Evolutionary conservation across 2,113 vertebrate species (phyloP).

Genomic region (Amphilophus citrinellus): DNA sequence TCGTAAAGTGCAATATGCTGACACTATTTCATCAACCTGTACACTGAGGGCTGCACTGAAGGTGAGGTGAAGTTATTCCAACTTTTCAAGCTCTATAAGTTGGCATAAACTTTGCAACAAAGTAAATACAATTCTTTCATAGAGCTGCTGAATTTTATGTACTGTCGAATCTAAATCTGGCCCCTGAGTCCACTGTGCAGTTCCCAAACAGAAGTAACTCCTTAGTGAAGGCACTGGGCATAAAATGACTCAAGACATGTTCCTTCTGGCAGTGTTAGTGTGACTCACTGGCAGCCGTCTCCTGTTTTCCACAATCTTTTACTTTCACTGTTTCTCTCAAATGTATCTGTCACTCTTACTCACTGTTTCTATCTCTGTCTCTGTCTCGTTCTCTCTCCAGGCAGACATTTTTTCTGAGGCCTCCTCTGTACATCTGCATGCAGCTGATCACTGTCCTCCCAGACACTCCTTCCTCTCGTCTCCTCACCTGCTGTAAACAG

Average conservation of each 20-base stretch:
- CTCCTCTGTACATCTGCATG: slow-evolving; percentile 75
- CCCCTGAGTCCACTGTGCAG: slow-evolving; percentile 6
- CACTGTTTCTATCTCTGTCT: slow-evolving; percentile 18
- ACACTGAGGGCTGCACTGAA: not conserved
- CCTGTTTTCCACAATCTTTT: slow-evolving; percentile 20
- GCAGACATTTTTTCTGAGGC: slow-evolving; percentile 50
- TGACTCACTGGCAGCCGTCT: slow-evolving; percentile 52
- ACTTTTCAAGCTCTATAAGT: not conserved
- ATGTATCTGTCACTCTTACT: slow-evolving; percentile 36
- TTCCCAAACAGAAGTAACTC: slow-evolving; percentile 32
- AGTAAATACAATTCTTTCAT: slow-evolving; percentile 17
- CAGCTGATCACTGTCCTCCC: slow-evolving; percentile 54
- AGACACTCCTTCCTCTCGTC: slow-evolving; percentile 26
- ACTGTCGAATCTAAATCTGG: slow-evolving; percentile 33
- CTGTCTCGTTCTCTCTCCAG: slow-evolving; percentile 56
- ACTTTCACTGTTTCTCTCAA: slow-evolving; percentile 16
- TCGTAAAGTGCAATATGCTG: fast-evolving
- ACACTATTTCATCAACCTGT: not conserved
- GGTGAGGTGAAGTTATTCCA: not conserved
- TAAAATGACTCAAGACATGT: slow-evolving; percentile 33
- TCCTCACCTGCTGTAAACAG: slow-evolving; percentile 51
- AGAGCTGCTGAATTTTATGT: slow-evolving; percentile 9
- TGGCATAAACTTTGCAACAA: not conserved
- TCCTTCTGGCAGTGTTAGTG: slow-evolving; percentile 52
- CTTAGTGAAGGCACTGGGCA: slow-evolving; percentile 38